These are phyloP conservation scores for Entomyzon cyanotis DNA, from an alignment of 2,113 vertebrate species.

Conservation along the genomic window DNA sequence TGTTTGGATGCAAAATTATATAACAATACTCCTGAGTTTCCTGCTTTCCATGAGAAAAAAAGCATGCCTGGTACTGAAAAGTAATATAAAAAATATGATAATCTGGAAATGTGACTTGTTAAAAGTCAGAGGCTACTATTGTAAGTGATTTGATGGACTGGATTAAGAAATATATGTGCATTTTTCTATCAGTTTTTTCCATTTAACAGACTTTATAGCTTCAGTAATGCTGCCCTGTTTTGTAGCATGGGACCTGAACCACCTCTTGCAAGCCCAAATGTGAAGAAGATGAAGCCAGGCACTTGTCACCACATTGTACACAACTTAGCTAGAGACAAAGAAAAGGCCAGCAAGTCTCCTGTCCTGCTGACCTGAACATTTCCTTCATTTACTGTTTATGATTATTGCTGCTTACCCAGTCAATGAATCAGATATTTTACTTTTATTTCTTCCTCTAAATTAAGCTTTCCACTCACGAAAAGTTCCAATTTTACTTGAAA, in stretches of 20 bases:
- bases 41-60: background rate
- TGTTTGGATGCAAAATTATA: background rate
- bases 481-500: background rate
- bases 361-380: fast-evolving
- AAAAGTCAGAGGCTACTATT: background rate
- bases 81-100: background rate
- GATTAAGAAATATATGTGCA: background rate
- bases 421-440: background rate
- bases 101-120: background rate
- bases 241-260: background rate
- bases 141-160: background rate
- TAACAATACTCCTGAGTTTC: background rate
- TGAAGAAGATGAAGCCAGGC: background rate
- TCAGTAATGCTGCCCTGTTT: background rate
- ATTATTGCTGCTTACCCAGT: background rate
- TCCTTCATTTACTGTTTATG: background rate
- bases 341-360: background rate
- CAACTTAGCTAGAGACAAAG: background rate
- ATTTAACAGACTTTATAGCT: background rate
- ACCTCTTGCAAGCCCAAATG: background rate
- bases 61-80: background rate
- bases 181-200: background rate
- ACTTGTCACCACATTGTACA: background rate
- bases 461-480: background rate
- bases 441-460: background rate